A percentile compares a stretch with the other conserved stretches of the same genome.
Evolutionary conservation across 2,888 invertebrate genomes (phyloP).

Genomic region (Drosophila acutilabella): DNA sequence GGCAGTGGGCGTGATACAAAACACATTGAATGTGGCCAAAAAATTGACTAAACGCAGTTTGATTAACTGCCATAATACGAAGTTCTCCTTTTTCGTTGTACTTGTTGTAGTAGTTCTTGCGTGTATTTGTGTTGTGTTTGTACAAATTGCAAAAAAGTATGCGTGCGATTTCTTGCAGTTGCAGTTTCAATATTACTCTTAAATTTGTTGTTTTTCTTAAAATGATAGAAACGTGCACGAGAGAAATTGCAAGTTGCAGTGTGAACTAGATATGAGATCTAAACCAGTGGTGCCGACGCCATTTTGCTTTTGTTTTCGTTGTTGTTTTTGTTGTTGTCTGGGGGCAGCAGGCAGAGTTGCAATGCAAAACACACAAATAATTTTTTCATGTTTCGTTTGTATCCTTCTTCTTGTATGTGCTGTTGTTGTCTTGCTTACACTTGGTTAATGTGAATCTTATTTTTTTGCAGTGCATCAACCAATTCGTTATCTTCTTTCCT

Average conservation of each 20-base stretch:
- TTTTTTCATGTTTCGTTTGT: no score
- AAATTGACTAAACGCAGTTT: constrained; percentile 55
- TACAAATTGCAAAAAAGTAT: constrained; percentile 5
- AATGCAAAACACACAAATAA: no score
- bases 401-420: no score
- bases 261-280: background rate
- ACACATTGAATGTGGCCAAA: constrained; percentile 56
- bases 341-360: no score
- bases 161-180: constrained; percentile 14
- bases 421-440: no score
- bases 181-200: background rate
- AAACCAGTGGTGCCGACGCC: no score
- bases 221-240: constrained; percentile 47
- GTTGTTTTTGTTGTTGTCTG: no score
- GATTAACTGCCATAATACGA: constrained; percentile 81
- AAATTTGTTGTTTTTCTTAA: background rate
- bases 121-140: constrained; percentile 20
- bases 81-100: constrained; percentile 45
- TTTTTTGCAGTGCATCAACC: no score
- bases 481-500: no score
- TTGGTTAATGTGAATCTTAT: no score
- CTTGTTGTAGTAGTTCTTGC: constrained; percentile 15
- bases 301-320: no score
- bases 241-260: constrained; percentile 34
- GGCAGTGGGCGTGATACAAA: constrained; percentile 40